Base-by-base conservation (phyloP, 2,113 vertebrate genomes). In the Muntiacus muntjak region DNA sequence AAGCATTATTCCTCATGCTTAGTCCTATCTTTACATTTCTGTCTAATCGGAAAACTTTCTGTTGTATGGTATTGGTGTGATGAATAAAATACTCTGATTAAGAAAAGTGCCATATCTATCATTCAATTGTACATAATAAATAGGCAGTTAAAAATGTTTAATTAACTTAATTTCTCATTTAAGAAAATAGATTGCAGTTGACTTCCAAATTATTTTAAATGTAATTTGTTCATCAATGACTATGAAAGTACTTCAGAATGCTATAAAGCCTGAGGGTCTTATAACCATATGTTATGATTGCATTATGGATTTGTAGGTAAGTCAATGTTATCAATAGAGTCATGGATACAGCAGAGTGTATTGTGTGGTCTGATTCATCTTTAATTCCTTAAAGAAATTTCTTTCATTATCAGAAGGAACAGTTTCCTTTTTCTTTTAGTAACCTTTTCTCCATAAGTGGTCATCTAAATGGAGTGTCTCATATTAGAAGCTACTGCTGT, bases 141-240 rank as follows among this genome's bases (percentile, higher is more conserved):
- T 81, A 94, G 89, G 54, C 71, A 96, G 62, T 82, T 96, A 95
- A 92, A 92, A 96, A 96, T 96, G 11, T 81, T 95, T 85, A 95
- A 93, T 79, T 93, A 50, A 97, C 87, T 93, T 96, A 83, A 91
- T 96, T 98, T 96, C 54, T 76, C 47, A 86, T 79, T 95, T 97
- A 94, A 87, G 50, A 76, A 58, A 94, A 92, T 60, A 91, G 93
- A 91, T 96, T 96, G 47, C 40, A 74, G 91, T 93, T 93, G 87
- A 91, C 52, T 96, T 96, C 87, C 67, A 97, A 94, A 87, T 71
- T 54, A 88, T 79, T 93, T 23, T 83, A 95, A 93, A 78, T 93
- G 91, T 79, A 90, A 95, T 89, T 94, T 95, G 40, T 95, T 87
- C 84, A 89, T 92, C 57, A 87, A 28, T 93, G 95, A 93, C 89